Percentiles rank a stretch among this genome's conserved stretches.
Evolutionary conservation across 2,113 vertebrate genomes (phyloP).

Genomic region (Leptodactylus fuscus): DNA sequence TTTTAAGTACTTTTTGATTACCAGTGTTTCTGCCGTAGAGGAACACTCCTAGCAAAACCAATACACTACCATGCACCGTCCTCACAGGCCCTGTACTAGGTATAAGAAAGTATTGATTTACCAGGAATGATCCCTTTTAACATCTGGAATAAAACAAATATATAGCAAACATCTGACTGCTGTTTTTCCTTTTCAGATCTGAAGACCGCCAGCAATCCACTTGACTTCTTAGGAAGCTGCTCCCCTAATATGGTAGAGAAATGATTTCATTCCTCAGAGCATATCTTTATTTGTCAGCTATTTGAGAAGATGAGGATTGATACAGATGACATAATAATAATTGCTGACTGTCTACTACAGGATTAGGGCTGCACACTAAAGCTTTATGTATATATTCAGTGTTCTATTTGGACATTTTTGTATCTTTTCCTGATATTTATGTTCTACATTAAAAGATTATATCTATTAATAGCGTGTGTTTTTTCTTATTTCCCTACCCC

Average conservation of each 20-base stretch:
- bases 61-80: no score
- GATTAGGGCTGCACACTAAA: background rate
- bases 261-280: background rate
- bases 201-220: background rate
- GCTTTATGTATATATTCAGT: background rate
- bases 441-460: constrained; percentile 8
- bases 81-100: no score
- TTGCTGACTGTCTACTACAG: background rate
- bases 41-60: no score
- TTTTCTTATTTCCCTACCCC: background rate
- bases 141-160: no score
- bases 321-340: background rate
- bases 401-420: no score
- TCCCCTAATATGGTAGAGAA: constrained; percentile 35
- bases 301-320: background rate
- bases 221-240: constrained; percentile 39
- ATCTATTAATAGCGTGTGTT: constrained; percentile 17
- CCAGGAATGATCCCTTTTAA: no score
- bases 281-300: background rate
- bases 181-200: background rate
- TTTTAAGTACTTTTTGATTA: no score
- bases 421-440: background rate
- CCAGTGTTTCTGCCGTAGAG: no score
- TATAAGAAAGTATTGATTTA: no score
- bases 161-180: no score